Conservation (phyloP, 2,797 vertebrate genomes). For the Sebastes flavidus region DNA sequence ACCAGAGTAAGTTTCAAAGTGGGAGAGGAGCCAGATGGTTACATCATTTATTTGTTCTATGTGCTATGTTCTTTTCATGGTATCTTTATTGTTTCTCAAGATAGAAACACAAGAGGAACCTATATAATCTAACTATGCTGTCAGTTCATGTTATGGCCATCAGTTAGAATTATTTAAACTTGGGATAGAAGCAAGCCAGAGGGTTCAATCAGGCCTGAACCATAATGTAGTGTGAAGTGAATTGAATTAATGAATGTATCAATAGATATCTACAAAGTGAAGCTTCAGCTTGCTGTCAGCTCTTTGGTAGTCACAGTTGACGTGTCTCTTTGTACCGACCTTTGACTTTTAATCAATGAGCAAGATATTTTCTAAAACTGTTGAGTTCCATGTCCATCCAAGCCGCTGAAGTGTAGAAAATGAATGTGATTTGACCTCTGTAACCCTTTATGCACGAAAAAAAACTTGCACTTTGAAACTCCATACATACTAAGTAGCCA, state of each 20-base stretch:
- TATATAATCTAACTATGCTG: not conserved
- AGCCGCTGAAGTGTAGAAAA: not conserved
- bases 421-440: not conserved
- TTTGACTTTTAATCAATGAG: not conserved
- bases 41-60: too few species aligned
- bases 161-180: not conserved
- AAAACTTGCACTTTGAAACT: not conserved
- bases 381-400: not conserved
- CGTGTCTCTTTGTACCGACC: not conserved
- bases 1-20: too few species aligned
- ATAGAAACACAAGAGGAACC: not conserved
- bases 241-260: not conserved
- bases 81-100: not conserved
- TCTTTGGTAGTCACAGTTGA: not conserved
- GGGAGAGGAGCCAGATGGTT: too few species aligned
- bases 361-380: not conserved
- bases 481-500: not conserved
- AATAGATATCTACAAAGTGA: not conserved
- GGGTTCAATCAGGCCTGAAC: too few species aligned
- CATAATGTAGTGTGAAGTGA: too few species aligned
- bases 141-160: too few species aligned
- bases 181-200: not conserved
- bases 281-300: not conserved
- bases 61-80: too few species aligned
- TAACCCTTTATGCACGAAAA: not conserved